Conservation (phyloP, 2,888 invertebrate genomes). For the Platycnemis pennipes region DNA sequence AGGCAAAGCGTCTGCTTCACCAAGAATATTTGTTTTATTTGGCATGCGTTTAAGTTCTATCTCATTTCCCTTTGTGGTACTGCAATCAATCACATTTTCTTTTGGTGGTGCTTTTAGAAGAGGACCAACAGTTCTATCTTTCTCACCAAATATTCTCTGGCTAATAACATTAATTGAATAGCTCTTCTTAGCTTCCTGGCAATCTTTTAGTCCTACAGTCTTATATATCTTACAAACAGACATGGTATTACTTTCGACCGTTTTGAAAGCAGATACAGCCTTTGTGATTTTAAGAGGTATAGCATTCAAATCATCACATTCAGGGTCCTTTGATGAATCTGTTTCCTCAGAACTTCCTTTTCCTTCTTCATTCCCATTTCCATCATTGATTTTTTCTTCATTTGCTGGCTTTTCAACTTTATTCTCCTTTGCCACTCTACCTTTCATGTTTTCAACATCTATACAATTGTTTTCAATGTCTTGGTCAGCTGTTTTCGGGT, state of each 20-base stretch:
- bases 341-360: background rate
- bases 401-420: background rate
- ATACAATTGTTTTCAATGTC: too few species aligned
- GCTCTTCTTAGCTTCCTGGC: background rate
- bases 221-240: background rate
- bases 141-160: background rate
- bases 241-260: background rate
- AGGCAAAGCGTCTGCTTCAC: background rate
- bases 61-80: background rate
- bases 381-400: background rate
- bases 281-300: slow-evolving; percentile 23
- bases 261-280: background rate
- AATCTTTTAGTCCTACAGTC: background rate
- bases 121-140: background rate
- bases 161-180: background rate
- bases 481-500: background rate
- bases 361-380: background rate
- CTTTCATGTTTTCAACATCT: background rate
- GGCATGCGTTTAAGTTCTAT: background rate
- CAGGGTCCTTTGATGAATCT: background rate
- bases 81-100: background rate
- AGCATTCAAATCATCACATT: background rate
- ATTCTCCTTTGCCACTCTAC: too few species aligned
- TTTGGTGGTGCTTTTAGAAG: background rate
- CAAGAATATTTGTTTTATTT: background rate